Base-by-base conservation (phyloP, 2,888 invertebrate species). In the Punctoribates punctum region DNA sequence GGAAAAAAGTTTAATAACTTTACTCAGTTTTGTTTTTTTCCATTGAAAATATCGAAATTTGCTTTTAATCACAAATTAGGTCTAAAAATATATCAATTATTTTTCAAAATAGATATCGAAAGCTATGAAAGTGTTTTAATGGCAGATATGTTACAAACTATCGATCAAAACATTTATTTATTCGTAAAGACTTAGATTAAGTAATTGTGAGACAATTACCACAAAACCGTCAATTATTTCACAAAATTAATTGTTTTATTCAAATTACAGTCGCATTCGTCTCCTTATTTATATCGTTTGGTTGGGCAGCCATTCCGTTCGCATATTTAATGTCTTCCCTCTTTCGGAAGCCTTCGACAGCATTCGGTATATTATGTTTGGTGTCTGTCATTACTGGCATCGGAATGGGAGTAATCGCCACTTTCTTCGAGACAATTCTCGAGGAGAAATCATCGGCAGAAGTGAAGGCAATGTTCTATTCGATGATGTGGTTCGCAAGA, bases 261-360 rank as follows among this genome's bases (percentile, higher is more conserved):
- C 20, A 8, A 34, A 25, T 62, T 65, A 17, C 76, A 79, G 80
- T 79, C 20, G 77, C 79, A 27, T 73, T 79, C 17, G 34, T 80
- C 1, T 57, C 79, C 0, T n/a, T 80, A 51, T 48, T 80, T 17
- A 34, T 78, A 48, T 8, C 78, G 0, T 78, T 77, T 74, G 79
- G 79, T 25, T 78, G 77, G 73, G 77, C 79, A 17, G 76, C 80
- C 27, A 80, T 81, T 62, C 80, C 80, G 48, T 78, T 81, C 20
- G 79, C 79, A 20, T 81, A 81, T 73, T n/a, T 79, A 11, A 25
- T 79, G n/a, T 80, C 81, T 23, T 75, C 78, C 38, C 20, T 79
- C n/a, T 75, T 78, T 46, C 72, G 77, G 46, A 79, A 78, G 60
- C 78, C 79, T n/a, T 77, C 75, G 27, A 78, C 78, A 29, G 80